Conservation (phyloP, 2,888 invertebrate species). For the Drosophila demipolita region DNA sequence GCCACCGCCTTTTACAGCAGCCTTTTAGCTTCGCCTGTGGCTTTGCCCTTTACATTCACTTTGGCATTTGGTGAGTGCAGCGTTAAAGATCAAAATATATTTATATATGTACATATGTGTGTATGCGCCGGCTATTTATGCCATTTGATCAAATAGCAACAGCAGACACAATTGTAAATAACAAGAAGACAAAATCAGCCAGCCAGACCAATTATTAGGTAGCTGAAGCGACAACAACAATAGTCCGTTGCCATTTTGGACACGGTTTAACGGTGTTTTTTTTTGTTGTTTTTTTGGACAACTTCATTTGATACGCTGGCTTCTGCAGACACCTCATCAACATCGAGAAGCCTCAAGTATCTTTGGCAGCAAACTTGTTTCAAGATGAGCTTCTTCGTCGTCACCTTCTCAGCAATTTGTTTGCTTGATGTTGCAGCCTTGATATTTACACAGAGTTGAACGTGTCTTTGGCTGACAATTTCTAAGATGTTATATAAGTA, state of each 20-base stretch:
- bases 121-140: slow-evolving; percentile 38
- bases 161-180: slow-evolving; percentile 21
- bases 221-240: slow-evolving; percentile 47
- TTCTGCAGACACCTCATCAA: slow-evolving; percentile 31
- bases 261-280: slow-evolving; percentile 54
- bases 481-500: slow-evolving; percentile 52
- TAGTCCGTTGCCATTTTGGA: slow-evolving; percentile 58
- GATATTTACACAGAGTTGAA: slow-evolving; percentile 76
- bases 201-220: slow-evolving; percentile 64
- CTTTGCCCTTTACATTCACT: slow-evolving; percentile 64
- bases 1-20: slow-evolving; percentile 26
- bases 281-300: slow-evolving; percentile 39
- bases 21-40: slow-evolving; percentile 1
- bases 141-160: slow-evolving; percentile 52
- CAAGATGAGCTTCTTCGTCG: slow-evolving; percentile 52
- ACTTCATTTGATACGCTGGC: slow-evolving; percentile 67
- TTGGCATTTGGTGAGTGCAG: slow-evolving; percentile 58
- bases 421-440: slow-evolving; percentile 53
- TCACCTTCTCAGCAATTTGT: slow-evolving; percentile 73
- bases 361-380: slow-evolving; percentile 56
- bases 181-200: slow-evolving; percentile 21
- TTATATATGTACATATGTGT: background rate
- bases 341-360: slow-evolving; percentile 29
- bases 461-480: slow-evolving; percentile 38
- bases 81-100: slow-evolving; percentile 63